phyloP scores from a whole-genome alignment of 2,797 vertebrate species.

The Bufotes viridis region DNA sequence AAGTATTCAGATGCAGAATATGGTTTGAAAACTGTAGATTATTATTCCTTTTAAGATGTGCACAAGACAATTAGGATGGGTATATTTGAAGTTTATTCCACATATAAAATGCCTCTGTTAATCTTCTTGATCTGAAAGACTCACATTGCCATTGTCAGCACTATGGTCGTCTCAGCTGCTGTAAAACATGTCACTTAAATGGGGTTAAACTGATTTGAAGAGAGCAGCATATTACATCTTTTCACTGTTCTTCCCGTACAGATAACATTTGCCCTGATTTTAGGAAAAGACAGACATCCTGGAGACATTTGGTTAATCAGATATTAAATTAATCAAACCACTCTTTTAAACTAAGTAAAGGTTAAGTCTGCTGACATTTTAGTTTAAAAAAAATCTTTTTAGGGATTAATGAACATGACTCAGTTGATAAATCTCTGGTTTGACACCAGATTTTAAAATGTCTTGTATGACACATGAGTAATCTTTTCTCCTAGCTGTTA shows the following conservation, averaged over 20 bases:
- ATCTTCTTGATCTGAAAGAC: not conserved
- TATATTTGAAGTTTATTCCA: too few relatives aligned
- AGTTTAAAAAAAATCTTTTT: constrained; percentile 54
- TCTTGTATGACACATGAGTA: constrained; percentile 58
- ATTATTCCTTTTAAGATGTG: too few relatives aligned
- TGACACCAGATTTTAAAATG: constrained; percentile 58
- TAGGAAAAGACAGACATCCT: constrained; percentile 58
- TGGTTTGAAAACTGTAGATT: too few relatives aligned
- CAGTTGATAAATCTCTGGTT: constrained; percentile 59
- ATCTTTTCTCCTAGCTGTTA: constrained; percentile 39
- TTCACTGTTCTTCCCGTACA: constrained; percentile 44
- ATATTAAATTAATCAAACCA: constrained; percentile 61
- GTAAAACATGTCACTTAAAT: constrained; percentile 40
- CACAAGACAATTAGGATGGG: too few relatives aligned
- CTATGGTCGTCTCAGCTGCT: constrained; percentile 11
- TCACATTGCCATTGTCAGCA: not conserved
- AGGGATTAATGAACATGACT: constrained; percentile 63
- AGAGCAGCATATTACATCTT: constrained; percentile 22
- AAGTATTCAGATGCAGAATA: too few relatives aligned
- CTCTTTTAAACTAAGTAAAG: constrained; percentile 61
- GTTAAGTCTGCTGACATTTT: constrained; percentile 61
- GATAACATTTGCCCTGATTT: constrained; percentile 58
- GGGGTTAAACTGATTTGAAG: constrained; percentile 38
- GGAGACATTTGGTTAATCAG: constrained; percentile 63
- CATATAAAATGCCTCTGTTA: too few relatives aligned